Conservation (phyloP, 2,888 invertebrate genomes). For the Sesamia inferens region DNA sequence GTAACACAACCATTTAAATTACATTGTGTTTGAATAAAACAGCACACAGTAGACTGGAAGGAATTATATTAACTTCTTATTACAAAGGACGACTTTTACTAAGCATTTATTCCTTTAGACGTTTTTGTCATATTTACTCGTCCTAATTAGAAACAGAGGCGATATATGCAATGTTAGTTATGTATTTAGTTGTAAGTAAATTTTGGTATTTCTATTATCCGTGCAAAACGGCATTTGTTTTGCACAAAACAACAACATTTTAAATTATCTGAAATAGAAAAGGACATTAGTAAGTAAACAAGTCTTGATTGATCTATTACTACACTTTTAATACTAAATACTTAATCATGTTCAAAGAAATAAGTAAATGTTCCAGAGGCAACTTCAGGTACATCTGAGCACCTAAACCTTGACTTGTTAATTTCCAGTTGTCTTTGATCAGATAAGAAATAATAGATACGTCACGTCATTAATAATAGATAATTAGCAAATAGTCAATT, state of each 20-base stretch:
- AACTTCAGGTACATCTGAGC: not conserved
- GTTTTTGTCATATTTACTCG: slow-evolving; percentile 1
- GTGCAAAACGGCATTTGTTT: not conserved
- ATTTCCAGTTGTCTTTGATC: not conserved
- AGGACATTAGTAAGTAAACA: not conserved
- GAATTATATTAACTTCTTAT: not conserved
- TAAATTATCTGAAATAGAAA: not conserved
- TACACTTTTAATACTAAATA: not conserved
- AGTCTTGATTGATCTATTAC: not conserved
- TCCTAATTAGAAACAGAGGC: slow-evolving; percentile 21
- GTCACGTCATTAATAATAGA: slow-evolving; percentile 1
- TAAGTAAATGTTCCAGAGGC: not conserved
- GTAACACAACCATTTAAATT: not conserved
- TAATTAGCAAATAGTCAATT: slow-evolving; percentile 11
- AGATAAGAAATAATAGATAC: not conserved
- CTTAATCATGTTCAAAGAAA: not conserved
- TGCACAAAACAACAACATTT: not conserved
- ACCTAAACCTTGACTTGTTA: not conserved
- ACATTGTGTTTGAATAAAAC: slow-evolving; percentile 16
- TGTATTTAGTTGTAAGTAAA: slow-evolving; percentile 43
- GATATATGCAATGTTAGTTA: slow-evolving; percentile 57
- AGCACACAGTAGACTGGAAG: not conserved
- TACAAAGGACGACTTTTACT: slow-evolving; percentile 18
- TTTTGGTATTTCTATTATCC: slow-evolving; percentile 32
- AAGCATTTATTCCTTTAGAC: slow-evolving; percentile 46